A percentile compares a stretch with the other conserved stretches of the same genome.
phyloP scores from a whole-genome alignment of 2,797 vertebrate genomes.

The Sebastes iracundus region DNA sequence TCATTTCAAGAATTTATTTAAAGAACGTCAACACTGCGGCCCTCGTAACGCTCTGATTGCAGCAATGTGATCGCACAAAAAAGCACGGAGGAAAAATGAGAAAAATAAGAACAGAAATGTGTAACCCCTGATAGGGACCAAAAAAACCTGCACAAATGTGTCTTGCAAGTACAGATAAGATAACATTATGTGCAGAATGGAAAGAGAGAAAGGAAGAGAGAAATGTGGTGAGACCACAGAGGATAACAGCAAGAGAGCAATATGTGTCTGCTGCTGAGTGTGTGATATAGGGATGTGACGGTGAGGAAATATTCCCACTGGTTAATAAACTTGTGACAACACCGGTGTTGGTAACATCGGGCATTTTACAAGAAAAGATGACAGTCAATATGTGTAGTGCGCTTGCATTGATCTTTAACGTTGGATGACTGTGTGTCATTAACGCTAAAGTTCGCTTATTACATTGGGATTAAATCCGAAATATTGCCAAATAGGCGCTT shows the following conservation, averaged over 20 bases:
- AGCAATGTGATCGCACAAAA: neutral
- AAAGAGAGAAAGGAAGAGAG: neutral
- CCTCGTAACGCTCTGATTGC: neutral
- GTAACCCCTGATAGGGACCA: neutral
- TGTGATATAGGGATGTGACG: neutral
- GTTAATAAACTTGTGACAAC: too few relatives aligned
- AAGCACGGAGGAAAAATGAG: neutral
- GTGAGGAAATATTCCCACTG: too few relatives aligned
- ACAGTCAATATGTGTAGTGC: too few relatives aligned
- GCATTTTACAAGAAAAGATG: too few relatives aligned
- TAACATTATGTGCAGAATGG: neutral
- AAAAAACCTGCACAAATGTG: neutral
- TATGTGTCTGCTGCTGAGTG: neutral
- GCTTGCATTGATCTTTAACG: too few relatives aligned
- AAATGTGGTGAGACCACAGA: neutral
- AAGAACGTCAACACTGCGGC: neutral
- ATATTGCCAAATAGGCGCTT: too few relatives aligned
- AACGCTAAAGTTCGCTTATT: too few relatives aligned
- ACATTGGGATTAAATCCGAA: too few relatives aligned
- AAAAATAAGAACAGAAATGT: neutral
- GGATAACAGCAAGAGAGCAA: neutral
- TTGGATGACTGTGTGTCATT: too few relatives aligned
- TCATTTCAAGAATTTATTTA: neutral
- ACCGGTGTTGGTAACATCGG: too few relatives aligned
- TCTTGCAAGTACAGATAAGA: neutral